Base-by-base conservation (phyloP, 64 coral and sea anemone genomes). In the Dendronephthya gigantea region DNA sequence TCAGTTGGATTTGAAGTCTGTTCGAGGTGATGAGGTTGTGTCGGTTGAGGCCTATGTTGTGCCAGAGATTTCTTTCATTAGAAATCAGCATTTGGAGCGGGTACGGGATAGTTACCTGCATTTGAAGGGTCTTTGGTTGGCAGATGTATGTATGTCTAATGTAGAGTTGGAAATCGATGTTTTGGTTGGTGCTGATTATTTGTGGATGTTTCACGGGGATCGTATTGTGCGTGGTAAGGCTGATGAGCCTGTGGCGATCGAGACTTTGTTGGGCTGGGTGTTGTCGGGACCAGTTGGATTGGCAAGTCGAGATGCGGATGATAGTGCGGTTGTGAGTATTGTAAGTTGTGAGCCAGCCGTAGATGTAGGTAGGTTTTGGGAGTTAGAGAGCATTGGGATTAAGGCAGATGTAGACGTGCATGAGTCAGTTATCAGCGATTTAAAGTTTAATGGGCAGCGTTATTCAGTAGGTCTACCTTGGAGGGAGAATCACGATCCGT, bases 51-150 rank as follows among this genome's bases (percentile, higher is more conserved):
- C 62, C 2, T 90, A 84, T 66, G 88, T 90, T 29, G 88, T 90
- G 29, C 88, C 82, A 36, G 49, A 90, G 36, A 90, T 90, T 16
- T 84, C 88, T 0, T 45, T 33, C 23, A 85, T 90, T 48, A 33
- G 41, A 16, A 85, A 79, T 49, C 89, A n/a, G n/a, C n/a, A 86
- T 82, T 48, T 90, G 4, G 89, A 86, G 45, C 2, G 40, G 1
- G 84, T 55, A 9, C 75, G 48, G 29, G 55, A 39, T 7, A 30
- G 56, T 22, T 90, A 50, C 40, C 32, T 68, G 17, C 84, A 90
- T 35, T 82, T 90, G 41, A 66, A 82, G 28, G 72, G 58, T 17
- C 28, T 90, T 30, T 90, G 83, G 69, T 90, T 90, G 22, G 86
- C 89, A 4, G 70, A 90, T 82, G 51, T 90, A 29, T 29, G 52